phyloP scores from a whole-genome alignment of 2,113 vertebrate genomes.

The Poeciliopsis retropinna region DNA sequence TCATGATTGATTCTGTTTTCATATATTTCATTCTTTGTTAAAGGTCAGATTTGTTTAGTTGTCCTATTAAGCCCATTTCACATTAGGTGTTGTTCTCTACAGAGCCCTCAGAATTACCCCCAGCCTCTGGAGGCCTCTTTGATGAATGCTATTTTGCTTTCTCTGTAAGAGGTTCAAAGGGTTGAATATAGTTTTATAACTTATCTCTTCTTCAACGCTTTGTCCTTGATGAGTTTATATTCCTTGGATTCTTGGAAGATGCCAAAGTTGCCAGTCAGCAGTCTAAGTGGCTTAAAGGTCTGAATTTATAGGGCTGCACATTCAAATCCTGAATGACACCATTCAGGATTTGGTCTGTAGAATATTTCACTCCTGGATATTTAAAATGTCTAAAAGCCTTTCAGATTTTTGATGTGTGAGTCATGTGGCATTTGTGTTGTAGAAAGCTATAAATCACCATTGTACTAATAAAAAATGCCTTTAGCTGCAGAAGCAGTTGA shows the following conservation, averaged over 20 bases:
- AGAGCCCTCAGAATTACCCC: not conserved
- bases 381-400: conserved; percentile 59
- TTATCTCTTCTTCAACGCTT: not conserved
- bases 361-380: conserved; percentile 35
- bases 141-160: not conserved
- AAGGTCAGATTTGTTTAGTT: not conserved
- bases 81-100: not conserved
- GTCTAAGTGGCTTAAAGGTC: conserved; percentile 73
- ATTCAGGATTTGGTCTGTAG: conserved; percentile 52
- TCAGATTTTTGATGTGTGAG: conserved; percentile 23
- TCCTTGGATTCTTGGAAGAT: not conserved
- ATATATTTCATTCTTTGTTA: not conserved
- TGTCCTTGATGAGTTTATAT: not conserved
- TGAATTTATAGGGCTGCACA: conserved; percentile 55
- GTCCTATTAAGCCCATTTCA: not conserved
- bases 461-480: not conserved
- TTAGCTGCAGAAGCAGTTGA: conserved; percentile 29
- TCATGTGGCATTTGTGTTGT: conserved; percentile 1
- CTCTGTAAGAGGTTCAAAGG: no score
- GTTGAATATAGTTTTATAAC: no score
- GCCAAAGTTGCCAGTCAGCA: conserved; percentile 46
- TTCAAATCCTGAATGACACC: no score
- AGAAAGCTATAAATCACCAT: conserved; percentile 8
- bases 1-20: not conserved
- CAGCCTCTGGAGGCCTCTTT: not conserved